These are phyloP conservation scores for Cosmia pyralina DNA, from an alignment of 2,888 invertebrate genomes.

Conservation along the genomic window DNA sequence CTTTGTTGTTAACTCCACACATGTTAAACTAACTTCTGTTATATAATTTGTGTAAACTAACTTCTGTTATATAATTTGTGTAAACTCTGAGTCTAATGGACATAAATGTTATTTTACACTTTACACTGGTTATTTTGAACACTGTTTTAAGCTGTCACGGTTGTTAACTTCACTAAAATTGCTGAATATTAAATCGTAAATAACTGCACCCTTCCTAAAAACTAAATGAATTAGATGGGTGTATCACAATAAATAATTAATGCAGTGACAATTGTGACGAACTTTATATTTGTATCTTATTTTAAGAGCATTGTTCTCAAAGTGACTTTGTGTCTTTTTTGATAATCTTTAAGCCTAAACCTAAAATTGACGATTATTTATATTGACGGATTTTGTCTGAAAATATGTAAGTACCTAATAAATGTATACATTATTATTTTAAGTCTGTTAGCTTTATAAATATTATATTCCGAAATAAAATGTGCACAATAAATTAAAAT, in stretches of 20 bases:
- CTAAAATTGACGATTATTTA: neutral
- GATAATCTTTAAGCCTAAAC: too few relatives aligned
- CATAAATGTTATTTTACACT: conserved; percentile 48
- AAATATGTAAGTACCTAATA: neutral
- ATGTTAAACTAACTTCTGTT: conserved; percentile 34
- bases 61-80: conserved; percentile 26
- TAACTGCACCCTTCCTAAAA: too few relatives aligned
- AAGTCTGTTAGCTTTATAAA: too few relatives aligned
- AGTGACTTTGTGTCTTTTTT: too few relatives aligned
- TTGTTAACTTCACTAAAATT: conserved; percentile 2
- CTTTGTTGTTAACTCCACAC: conserved; percentile 45
- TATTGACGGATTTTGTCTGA: neutral
- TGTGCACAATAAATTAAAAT: neutral
- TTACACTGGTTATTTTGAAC: conserved; percentile 20
- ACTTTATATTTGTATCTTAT: too few relatives aligned
- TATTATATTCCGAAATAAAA: too few relatives aligned
- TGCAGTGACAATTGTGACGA: too few relatives aligned
- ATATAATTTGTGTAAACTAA: conserved; percentile 22
- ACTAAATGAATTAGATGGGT: too few relatives aligned
- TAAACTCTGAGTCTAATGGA: conserved; percentile 24
- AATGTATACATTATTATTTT: too few relatives aligned
- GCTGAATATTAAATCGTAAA: too few relatives aligned
- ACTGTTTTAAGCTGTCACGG: neutral
- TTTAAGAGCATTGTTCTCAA: too few relatives aligned
- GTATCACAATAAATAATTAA: too few relatives aligned